These are phyloP conservation scores for Calyptomena viridis DNA, from an alignment of 2,113 vertebrate species.

Conservation along the genomic window DNA sequence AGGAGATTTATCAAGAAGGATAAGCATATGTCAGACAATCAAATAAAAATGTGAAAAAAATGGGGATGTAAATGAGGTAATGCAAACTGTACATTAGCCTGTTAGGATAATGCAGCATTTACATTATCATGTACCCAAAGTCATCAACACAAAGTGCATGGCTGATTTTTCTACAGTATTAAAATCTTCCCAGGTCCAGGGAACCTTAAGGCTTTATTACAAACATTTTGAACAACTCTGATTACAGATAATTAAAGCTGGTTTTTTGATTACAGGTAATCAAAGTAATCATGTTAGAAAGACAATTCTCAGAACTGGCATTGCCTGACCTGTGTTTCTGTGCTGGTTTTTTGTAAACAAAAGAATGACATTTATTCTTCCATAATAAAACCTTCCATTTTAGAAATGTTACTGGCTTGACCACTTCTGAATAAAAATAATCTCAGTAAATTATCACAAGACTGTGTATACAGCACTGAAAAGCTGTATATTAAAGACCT, in stretches of 20 bases:
- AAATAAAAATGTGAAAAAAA: not conserved
- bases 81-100: not conserved
- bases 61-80: not conserved
- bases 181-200: not conserved
- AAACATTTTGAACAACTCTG: constrained; percentile 22
- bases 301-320: not conserved
- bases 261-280: not conserved
- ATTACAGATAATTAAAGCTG: constrained; percentile 24
- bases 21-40: not conserved
- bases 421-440: not conserved
- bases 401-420: not conserved
- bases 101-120: not conserved
- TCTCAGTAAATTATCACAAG: not conserved
- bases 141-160: not conserved
- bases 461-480: not conserved
- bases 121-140: not conserved
- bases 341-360: not conserved
- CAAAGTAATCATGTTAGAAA: not conserved
- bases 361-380: not conserved
- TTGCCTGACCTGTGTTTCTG: not conserved
- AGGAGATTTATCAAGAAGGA: not conserved
- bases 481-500: constrained; percentile 17
- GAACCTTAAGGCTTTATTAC: not conserved
- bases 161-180: not conserved
- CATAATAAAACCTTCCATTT: not conserved